These are phyloP conservation scores for Pteromalus puparum DNA, from an alignment of 1,140 invertebrate genomes.

Conservation along the genomic window DNA sequence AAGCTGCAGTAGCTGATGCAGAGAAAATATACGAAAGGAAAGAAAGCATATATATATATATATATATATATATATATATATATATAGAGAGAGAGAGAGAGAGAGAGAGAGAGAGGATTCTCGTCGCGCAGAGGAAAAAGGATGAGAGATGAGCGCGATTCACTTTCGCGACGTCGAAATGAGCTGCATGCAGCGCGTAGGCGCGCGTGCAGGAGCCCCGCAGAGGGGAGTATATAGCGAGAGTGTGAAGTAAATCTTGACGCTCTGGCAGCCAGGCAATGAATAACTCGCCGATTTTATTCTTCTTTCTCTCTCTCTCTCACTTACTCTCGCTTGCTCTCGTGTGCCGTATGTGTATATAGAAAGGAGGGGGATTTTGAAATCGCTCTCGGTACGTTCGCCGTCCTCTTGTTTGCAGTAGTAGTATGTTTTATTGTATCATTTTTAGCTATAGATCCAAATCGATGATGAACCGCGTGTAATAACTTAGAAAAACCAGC, in stretches of 20 bases:
- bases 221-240: slow-evolving; percentile 13
- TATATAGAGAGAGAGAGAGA: slow-evolving; percentile 8
- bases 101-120: slow-evolving; percentile 32
- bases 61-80: too few species aligned
- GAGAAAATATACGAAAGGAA: background rate
- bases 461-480: too few species aligned
- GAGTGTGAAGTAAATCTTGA: slow-evolving; percentile 38
- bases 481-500: too few species aligned
- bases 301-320: slow-evolving; percentile 43
- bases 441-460: too few species aligned
- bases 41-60: too few species aligned
- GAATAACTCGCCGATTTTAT: slow-evolving; percentile 48
- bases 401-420: too few species aligned
- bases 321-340: slow-evolving; percentile 3
- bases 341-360: too few species aligned
- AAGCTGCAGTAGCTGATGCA: background rate
- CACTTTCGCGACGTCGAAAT: slow-evolving; percentile 40
- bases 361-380: background rate
- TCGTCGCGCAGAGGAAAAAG: slow-evolving; percentile 34
- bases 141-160: slow-evolving; percentile 54
- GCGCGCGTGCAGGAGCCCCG: slow-evolving; percentile 44
- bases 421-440: too few species aligned
- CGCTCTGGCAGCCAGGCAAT: slow-evolving; percentile 31
- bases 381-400: background rate
- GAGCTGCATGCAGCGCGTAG: background rate